Percentiles rank a stretch among this genome's conserved stretches.
These are phyloP conservation scores for Phymanthus crucifer DNA, from an alignment of 92 coral and sea anemone species.

Conservation along the genomic window DNA sequence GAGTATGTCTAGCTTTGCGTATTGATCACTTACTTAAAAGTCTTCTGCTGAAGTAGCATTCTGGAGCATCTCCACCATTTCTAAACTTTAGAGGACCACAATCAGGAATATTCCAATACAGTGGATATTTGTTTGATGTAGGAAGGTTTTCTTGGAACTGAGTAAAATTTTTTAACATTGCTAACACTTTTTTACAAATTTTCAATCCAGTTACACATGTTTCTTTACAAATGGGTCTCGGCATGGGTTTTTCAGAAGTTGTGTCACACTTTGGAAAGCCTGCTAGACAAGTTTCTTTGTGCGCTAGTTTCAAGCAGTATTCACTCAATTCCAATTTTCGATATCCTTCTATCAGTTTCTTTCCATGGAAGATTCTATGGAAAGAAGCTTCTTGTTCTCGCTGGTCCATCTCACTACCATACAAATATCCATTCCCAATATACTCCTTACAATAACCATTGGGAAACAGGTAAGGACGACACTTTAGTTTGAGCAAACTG, in stretches of 20 bases:
- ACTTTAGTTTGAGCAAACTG: background rate
- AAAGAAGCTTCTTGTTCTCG: background rate
- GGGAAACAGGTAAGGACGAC: constrained; percentile 7
- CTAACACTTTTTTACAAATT: background rate
- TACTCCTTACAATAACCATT: constrained; percentile 9
- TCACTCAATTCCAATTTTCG: background rate
- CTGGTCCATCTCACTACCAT: background rate
- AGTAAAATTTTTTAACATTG: background rate
- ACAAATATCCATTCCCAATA: background rate
- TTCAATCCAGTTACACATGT: background rate
- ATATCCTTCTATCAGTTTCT: background rate
- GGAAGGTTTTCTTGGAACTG: background rate
- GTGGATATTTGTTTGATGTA: background rate
- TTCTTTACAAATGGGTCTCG: constrained; percentile 18
- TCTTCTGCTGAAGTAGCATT: constrained; percentile 7
- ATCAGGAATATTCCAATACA: background rate
- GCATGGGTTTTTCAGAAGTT: constrained; percentile 1
- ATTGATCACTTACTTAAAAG: background rate
- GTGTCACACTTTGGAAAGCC: constrained; percentile 21
- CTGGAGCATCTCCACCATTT: constrained; percentile 27
- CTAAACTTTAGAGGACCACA: background rate
- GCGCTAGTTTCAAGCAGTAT: background rate
- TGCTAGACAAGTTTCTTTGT: background rate
- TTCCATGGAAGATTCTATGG: background rate
- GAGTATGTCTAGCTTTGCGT: too few species aligned